Conservation (phyloP, 2,797 vertebrate genomes). For the Octomys mimax region DNA sequence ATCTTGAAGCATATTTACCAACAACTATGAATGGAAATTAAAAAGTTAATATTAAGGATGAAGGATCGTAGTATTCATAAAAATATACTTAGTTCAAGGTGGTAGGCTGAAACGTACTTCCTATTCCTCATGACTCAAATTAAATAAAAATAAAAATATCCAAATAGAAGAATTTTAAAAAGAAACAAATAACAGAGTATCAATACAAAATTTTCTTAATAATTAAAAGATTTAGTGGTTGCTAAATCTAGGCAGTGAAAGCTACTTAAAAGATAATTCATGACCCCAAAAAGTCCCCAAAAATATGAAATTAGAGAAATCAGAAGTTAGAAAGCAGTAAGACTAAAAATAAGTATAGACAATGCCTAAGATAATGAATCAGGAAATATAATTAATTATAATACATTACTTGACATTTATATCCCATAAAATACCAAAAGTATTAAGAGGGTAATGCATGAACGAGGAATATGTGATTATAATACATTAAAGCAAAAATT, state of each 20-base stretch:
- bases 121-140: background rate
- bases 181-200: background rate
- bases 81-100: background rate
- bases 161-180: background rate
- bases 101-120: background rate
- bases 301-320: background rate
- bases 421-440: background rate
- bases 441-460: background rate
- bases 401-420: background rate
- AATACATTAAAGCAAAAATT: background rate
- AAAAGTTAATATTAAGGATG: background rate
- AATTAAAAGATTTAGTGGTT: background rate
- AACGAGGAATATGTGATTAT: background rate
- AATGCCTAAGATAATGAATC: background rate
- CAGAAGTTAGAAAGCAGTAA: background rate
- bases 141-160: background rate
- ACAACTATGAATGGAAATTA: background rate
- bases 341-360: background rate
- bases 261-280: background rate
- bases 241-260: background rate
- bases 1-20: background rate
- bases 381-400: background rate
- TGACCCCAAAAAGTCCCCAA: background rate
- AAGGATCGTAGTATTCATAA: background rate
- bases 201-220: background rate